Evolutionary conservation across 2,797 vertebrate genomes (phyloP).

Genomic region (Pangasius macronema): DNA sequence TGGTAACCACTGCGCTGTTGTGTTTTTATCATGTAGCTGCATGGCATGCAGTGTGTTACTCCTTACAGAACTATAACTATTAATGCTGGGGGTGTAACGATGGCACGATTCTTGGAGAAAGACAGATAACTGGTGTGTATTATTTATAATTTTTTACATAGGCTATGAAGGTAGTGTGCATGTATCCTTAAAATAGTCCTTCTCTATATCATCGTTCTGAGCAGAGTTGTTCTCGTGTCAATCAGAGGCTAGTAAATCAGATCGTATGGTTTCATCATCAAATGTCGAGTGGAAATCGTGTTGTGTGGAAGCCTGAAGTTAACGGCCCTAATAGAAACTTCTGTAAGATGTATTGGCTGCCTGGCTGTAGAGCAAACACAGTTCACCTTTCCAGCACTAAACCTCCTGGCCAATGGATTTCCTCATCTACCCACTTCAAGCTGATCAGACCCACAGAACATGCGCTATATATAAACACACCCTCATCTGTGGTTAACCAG

Average conservation of each 20-base stretch:
- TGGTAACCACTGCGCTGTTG: not conserved
- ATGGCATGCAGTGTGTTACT: no score
- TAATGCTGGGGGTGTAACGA: no score
- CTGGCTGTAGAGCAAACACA: not conserved
- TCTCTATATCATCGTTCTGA: not conserved
- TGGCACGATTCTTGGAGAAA: no score
- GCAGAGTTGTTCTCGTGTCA: not conserved
- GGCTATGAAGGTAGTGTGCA: no score
- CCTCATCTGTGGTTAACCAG: not conserved
- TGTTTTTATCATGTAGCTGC: no score
- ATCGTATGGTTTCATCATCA: not conserved
- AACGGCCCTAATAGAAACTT: not conserved
- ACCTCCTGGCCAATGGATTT: not conserved
- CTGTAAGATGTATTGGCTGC: not conserved
- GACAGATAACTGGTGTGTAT: no score
- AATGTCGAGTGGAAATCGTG: not conserved
- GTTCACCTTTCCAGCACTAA: not conserved
- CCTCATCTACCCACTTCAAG: not conserved
- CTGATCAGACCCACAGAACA: slow-evolving; percentile 13
- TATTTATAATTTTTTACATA: no score
- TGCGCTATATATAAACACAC: slow-evolving; percentile 1
- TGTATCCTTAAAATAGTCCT: not conserved
- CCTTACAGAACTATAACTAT: no score
- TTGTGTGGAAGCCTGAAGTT: not conserved
- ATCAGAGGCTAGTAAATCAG: not conserved